Evolutionary conservation across 2,888 invertebrate genomes (phyloP), one percentile per base, ranked within the genome.

Genomic region (Sinotaia quadrata): DNA sequence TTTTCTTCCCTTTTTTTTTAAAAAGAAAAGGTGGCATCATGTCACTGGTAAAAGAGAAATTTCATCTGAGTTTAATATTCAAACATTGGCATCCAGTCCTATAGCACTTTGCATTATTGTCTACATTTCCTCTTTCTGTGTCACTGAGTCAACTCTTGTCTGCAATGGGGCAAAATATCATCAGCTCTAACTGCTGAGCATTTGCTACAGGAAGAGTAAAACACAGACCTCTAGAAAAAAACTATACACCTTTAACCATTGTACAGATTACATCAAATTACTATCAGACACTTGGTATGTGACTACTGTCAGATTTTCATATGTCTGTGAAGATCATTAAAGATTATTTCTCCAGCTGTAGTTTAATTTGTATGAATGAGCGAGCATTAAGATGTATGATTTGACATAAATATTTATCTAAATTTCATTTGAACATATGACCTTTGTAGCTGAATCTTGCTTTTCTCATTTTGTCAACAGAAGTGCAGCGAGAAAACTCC

Each of bases 401-500:
- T 47, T 12, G 24, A 47, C 24, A 21, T 1, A 0, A 47, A 47
- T 1, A 8, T 21, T 18, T 47, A 8, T n/a, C 47, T 24, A 21
- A 47, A 47, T 1, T 2, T 47, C 7, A 21, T 7, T 47, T n/a
- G 18, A 47, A 24, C n/a, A 47, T 47, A 47, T 7, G n/a, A 12
- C 41, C 18, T 12, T 31, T 21, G 29, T 36, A 21, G n/a, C 27
- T 41, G 12, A 29, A 8, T 21, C 24, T 18, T 21, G 24, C 24
- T 4, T 24, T 18, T 34, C 24, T 4, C 41, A 10, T 52, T n/a
- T n/a, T 31, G 31, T 54, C n/a, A 33, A 27, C 79, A 84, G 84
- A 76, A 54, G 72, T 84, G 24, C 79, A 82, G 60, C 71, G 75
- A 54, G 74, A 77, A 47, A 71, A 71, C 47, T 74, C 74, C 37